phyloP scores from a whole-genome alignment of 2,888 invertebrate species.

The Petrophora chlorosata region DNA sequence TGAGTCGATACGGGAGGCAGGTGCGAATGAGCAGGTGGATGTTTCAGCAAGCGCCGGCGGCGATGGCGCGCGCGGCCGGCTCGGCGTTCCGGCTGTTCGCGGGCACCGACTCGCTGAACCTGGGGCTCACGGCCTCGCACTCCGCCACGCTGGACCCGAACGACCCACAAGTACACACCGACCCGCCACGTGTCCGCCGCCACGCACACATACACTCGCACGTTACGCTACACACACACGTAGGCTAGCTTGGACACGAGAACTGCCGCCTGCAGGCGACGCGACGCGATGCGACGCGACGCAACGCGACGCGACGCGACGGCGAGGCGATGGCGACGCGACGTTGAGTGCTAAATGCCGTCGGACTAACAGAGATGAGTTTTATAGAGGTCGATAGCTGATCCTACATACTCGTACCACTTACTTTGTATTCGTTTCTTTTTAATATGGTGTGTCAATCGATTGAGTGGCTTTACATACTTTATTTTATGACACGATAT shows the following conservation, averaged over 20 bases:
- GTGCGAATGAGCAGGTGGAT: conserved; percentile 50
- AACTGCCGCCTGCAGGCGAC: background rate
- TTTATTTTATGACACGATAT: conserved; percentile 14
- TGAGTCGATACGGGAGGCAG: no score
- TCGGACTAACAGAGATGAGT: background rate
- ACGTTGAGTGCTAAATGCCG: no score
- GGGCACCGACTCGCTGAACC: conserved; percentile 88
- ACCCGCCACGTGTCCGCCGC: conserved; percentile 50
- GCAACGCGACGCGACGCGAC: background rate
- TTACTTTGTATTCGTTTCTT: background rate
- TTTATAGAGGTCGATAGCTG: conserved; percentile 13
- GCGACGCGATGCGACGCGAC: background rate
- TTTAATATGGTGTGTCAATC: background rate
- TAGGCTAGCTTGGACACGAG: conserved; percentile 19
- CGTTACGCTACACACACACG: conserved; percentile 16
- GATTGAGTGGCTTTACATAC: conserved; percentile 1
- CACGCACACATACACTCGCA: conserved; percentile 36
- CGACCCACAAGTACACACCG: conserved; percentile 76
- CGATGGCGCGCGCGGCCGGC: conserved; percentile 91
- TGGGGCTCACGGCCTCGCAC: conserved; percentile 86
- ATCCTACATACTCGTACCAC: background rate
- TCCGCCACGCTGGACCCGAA: conserved; percentile 80
- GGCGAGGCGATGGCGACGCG: background rate
- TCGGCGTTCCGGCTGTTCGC: conserved; percentile 91
- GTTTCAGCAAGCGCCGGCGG: conserved; percentile 89